These are phyloP conservation scores for Clarias pachynema DNA, from an alignment of 2,797 vertebrate species.

Conservation along the genomic window DNA sequence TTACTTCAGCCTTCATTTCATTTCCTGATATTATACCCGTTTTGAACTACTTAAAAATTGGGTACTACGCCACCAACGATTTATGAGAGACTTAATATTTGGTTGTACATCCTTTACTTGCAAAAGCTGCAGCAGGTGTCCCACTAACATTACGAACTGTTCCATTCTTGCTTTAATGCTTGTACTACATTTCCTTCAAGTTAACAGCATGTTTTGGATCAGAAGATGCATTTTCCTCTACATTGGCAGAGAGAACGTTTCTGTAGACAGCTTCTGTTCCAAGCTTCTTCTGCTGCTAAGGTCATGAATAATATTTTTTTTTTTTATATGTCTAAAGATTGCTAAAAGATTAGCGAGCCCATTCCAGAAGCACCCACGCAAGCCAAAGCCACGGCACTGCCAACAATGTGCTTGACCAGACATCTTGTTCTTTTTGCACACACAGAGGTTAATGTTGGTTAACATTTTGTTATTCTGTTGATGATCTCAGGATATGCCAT, in stretches of 20 bases:
- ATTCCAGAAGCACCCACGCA: not conserved
- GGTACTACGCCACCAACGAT: not conserved
- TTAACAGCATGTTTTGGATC: not conserved
- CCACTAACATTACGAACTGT: not conserved
- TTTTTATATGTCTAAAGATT: not conserved
- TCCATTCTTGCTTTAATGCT: not conserved
- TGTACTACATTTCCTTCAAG: not conserved
- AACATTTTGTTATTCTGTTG: not conserved
- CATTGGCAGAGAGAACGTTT: not conserved
- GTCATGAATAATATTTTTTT: not conserved
- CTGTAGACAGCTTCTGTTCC: not conserved
- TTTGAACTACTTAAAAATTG: not conserved
- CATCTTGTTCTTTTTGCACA: not conserved
- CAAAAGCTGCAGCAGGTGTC: not conserved
- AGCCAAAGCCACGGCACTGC: not conserved
- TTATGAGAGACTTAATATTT: not conserved
- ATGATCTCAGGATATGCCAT: not conserved
- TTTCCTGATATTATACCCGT: not conserved
- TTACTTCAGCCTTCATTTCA: not conserved
- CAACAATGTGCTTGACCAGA: not conserved
- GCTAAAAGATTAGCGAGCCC: not conserved
- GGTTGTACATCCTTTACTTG: not conserved
- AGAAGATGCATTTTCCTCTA: not conserved
- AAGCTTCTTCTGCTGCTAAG: not conserved
- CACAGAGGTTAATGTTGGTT: not conserved